Base-by-base conservation (phyloP, 2,888 invertebrate genomes). In the Ceramica pisi region DNA sequence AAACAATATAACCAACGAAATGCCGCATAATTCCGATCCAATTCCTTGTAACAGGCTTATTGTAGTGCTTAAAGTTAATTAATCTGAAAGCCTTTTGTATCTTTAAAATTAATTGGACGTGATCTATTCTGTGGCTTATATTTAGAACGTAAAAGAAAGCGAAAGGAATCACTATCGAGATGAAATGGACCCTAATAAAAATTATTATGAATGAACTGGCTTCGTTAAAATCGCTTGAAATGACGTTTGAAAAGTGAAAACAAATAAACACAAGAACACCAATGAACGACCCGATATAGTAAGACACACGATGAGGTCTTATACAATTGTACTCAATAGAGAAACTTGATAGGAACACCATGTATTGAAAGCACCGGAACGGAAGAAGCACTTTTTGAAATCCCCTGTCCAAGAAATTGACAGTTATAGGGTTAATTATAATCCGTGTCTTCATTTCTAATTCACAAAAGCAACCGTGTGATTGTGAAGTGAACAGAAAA, bases 271-370 rank as follows among this genome's bases (percentile, higher is more conserved):
- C 41, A 38, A 67, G 8, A 23, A 26, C n/a, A 14, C 59, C 75
- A 9, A 80, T n/a, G 23, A 77, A 16, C 0, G 76, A 80, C 0
- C 67, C 16, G 2, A 63, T 2, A 14, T 55, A 63, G 23, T 77
- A 77, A n/a, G 62, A 41, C 0, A 7, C 21, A 31, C 62, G 31
- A 26, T 80, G 76, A 44, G 76, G 67, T 38, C 80, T 66, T 6
- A 77, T 53, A 21, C 80, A 77, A 55, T 77, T 80, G 38, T 60
- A 50, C 7, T 80, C 48, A 19, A 77, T 55, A 7, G 80, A 62
- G 19, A 74, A 77, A 23, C 35, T 50, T 14, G 76, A 77, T 5
- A 59, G 8, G 9, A 77, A 77, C 12, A 80, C 26, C 1, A 63
- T 2, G 2, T 74, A 59, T 9, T 63, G 75, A 26, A 63, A 26